These are phyloP conservation scores for Microcebus ravelobensis DNA, from an alignment of 2,113 vertebrate species.

Conservation along the genomic window DNA sequence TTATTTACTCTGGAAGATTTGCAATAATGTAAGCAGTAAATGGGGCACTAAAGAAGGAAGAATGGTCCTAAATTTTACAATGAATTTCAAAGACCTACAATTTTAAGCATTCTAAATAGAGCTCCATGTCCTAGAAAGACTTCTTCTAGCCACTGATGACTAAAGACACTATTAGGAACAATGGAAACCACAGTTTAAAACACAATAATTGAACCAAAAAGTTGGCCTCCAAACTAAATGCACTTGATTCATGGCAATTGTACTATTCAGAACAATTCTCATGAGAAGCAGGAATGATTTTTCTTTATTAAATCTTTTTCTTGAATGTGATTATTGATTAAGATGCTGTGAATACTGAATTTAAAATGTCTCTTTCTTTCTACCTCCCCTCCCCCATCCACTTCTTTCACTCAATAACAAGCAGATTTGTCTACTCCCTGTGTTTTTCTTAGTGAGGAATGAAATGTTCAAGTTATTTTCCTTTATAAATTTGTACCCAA, in stretches of 20 bases:
- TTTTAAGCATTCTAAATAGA: neutral
- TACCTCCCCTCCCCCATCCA: neutral
- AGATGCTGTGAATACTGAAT: constrained; percentile 26
- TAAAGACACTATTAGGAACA: neutral
- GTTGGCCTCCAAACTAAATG: neutral
- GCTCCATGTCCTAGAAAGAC: neutral
- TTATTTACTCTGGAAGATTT: constrained; percentile 28
- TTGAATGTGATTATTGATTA: constrained; percentile 23
- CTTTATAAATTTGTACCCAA: neutral
- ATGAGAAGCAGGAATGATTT: constrained; percentile 8
- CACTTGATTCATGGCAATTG: neutral
- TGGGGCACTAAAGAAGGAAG: neutral
- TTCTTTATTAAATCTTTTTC: constrained; percentile 25
- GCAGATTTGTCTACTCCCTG: neutral
- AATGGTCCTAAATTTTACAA: neutral
- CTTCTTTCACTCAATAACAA: neutral
- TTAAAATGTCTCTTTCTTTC: neutral
- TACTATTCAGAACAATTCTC: constrained; percentile 20
- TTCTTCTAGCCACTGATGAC: constrained; percentile 1
- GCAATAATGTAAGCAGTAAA: constrained; percentile 39
- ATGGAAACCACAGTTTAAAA: constrained; percentile 37
- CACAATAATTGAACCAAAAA: neutral
- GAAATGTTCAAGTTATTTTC: constrained; percentile 12
- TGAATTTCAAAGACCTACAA: constrained; percentile 37
- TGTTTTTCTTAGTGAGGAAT: constrained; percentile 9